Percentiles rank a stretch among this genome's conserved stretches.
These are phyloP conservation scores for Abramis brama DNA, from an alignment of 2,113 vertebrate species.

Conservation along the genomic window DNA sequence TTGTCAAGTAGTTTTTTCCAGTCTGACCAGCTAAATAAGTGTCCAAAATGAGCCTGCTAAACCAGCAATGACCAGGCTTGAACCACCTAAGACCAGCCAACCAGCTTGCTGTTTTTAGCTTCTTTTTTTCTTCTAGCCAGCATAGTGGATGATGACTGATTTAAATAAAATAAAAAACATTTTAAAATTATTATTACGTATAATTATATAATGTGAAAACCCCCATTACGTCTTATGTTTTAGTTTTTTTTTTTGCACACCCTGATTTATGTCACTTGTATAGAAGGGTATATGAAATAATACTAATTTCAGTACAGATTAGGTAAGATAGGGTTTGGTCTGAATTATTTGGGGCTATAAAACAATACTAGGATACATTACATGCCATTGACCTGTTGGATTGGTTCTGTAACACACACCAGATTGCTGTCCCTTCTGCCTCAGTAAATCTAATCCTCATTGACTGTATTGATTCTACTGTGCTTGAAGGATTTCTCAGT, in stretches of 20 bases:
- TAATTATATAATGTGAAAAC: not conserved
- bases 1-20: not conserved
- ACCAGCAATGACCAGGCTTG: not conserved
- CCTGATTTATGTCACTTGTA: not conserved
- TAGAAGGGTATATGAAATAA: not conserved
- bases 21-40: not conserved
- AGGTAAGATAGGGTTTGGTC: not conserved
- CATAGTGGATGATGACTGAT: not conserved
- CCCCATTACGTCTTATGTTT: not conserved
- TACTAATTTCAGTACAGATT: not conserved
- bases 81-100: not conserved
- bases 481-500: constrained; percentile 29
- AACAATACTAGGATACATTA: not conserved
- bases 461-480: constrained; percentile 37
- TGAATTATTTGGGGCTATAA: not conserved
- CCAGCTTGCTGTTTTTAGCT: not conserved
- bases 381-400: constrained; percentile 11
- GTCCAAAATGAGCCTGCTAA: not conserved
- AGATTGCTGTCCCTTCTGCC: constrained; percentile 1
- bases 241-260: no score
- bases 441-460: constrained; percentile 26
- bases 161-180: no score
- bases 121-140: not conserved
- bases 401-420: constrained; percentile 13
- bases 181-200: not conserved